Percentiles rank a stretch among this genome's conserved stretches.
phyloP scores from a whole-genome alignment of 1,140 invertebrate genomes.

The Aphis craccivora region DNA sequence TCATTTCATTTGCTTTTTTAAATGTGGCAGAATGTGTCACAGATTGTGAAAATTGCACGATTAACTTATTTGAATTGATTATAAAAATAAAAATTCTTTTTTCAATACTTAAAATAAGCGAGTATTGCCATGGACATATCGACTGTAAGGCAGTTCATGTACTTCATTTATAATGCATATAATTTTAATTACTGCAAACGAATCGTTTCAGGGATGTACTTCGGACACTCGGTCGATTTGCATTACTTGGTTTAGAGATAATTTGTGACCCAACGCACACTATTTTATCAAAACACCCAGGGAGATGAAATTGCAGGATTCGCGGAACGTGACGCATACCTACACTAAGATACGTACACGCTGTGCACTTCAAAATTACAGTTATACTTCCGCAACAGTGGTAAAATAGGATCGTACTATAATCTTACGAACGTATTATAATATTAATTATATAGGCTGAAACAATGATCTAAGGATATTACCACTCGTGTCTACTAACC shows the following conservation, averaged over 20 bases:
- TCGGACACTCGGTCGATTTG: neutral
- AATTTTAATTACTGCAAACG: neutral
- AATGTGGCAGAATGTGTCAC: neutral
- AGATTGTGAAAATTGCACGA: neutral
- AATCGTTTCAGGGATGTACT: neutral
- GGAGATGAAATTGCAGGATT: neutral
- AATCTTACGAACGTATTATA: neutral
- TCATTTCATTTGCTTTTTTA: neutral
- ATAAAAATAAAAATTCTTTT: neutral
- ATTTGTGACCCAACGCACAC: neutral
- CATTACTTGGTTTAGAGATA: neutral
- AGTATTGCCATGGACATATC: neutral
- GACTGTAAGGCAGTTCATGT: no score
- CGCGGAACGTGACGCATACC: neutral
- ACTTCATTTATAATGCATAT: neutral
- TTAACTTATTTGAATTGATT: neutral
- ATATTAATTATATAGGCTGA: neutral
- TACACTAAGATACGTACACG: neutral
- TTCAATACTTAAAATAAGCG: neutral
- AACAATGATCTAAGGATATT: conserved; percentile 16
- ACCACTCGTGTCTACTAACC: neutral
- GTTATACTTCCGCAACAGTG: neutral
- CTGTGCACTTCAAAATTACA: neutral
- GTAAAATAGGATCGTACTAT: neutral
- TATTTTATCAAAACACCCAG: neutral